These are phyloP conservation scores for Greenwoodochromis staneri DNA, from an alignment of 2,113 vertebrate species.

Conservation along the genomic window DNA sequence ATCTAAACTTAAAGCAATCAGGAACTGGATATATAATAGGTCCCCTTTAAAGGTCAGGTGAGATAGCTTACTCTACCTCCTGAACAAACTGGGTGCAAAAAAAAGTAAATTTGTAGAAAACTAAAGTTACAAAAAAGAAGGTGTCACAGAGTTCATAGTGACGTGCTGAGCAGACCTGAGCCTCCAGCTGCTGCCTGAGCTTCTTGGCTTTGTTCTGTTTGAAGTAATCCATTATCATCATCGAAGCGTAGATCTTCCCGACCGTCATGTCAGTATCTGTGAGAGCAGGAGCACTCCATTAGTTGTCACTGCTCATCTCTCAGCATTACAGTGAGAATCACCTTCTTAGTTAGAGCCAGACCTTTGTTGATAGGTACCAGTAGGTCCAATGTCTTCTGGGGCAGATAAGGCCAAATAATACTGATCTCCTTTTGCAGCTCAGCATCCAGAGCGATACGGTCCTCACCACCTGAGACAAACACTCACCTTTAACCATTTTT, in stretches of 20 bases:
- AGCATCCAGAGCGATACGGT: constrained; percentile 84
- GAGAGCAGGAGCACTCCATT: constrained; percentile 1
- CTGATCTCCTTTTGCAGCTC: constrained; percentile 96
- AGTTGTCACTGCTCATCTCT: background rate
- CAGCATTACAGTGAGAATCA: background rate
- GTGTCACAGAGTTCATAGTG: background rate
- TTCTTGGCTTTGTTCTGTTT: constrained; percentile 98
- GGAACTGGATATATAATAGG: background rate
- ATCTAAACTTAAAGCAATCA: background rate
- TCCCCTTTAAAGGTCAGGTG: background rate
- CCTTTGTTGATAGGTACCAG: constrained; percentile 98
- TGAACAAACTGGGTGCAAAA: background rate
- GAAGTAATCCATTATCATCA: constrained; percentile 99
- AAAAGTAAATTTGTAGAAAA: background rate
- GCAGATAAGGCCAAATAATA: constrained; percentile 95
- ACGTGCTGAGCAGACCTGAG: constrained; percentile 76
- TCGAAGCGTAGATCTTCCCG: constrained; percentile 98
- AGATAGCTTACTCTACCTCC: background rate
- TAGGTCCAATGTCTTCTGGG: constrained; percentile 92
- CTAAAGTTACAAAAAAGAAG: background rate
- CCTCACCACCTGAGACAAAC: constrained; percentile 82
- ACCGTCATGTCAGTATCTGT: constrained; percentile 94
- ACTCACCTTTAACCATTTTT: background rate
- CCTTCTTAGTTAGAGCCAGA: constrained; percentile 47
- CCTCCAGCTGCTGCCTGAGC: constrained; percentile 87